A percentile compares a stretch with the other conserved stretches of the same genome.
These are phyloP conservation scores for Perognathus longimembris DNA, from an alignment of 2,113 vertebrate genomes.

Conservation along the genomic window DNA sequence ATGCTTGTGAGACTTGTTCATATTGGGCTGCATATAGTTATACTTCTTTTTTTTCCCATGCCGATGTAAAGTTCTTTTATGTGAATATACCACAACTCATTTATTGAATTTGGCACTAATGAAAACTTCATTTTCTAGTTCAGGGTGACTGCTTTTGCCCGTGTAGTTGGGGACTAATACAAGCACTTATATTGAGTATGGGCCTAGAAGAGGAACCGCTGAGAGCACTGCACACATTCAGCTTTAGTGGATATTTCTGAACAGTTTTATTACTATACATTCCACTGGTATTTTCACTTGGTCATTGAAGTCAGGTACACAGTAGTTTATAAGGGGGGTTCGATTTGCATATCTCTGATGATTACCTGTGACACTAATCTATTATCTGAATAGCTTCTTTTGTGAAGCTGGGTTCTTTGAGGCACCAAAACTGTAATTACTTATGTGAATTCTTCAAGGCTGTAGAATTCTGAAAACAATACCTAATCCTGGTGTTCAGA, in stretches of 20 bases:
- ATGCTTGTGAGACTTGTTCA: background rate
- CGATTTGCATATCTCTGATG: background rate
- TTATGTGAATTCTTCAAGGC: slow-evolving; percentile 30
- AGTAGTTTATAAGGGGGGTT: background rate
- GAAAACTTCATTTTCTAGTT: slow-evolving; percentile 1
- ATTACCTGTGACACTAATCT: background rate
- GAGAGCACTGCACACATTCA: background rate
- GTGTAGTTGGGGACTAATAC: background rate
- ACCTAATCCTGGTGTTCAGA: background rate
- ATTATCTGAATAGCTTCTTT: slow-evolving; percentile 16
- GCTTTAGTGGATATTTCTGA: background rate
- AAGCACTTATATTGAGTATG: background rate
- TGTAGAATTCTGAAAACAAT: background rate
- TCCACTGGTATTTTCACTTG: background rate
- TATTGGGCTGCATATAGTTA: background rate
- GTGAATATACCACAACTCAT: background rate
- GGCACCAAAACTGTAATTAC: slow-evolving; percentile 14
- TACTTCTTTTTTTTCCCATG: background rate
- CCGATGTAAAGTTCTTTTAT: background rate
- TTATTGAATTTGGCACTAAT: background rate
- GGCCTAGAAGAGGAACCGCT: background rate
- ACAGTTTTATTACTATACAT: background rate
- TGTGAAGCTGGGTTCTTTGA: slow-evolving; percentile 38
- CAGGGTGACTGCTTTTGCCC: background rate
- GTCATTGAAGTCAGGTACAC: background rate